Base-by-base conservation (phyloP, 2,797 vertebrate species). In the Sebastes iracundus region DNA sequence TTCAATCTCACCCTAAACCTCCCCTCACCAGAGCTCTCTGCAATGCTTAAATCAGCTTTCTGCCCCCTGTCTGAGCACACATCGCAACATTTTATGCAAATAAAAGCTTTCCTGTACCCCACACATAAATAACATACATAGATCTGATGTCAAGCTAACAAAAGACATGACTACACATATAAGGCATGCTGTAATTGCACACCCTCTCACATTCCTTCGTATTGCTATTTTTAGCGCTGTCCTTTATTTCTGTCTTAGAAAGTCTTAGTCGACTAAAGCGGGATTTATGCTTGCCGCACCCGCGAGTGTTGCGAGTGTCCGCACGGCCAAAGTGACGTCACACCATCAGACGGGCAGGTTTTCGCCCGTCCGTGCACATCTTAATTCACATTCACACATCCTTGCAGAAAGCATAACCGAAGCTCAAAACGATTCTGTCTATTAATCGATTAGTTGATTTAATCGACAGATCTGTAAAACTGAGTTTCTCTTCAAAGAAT, bases 271-370 rank as follows among this genome's bases (percentile, higher is more conserved):
- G 38, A 42, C 38, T 42, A 6, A 42, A 42, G 38, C 14, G 5
- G 0, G 38, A 42, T 16, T 7, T 42, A 42, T 42, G 38, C 14
- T 42, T 2, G 12, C 35, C 0, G 38, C 38, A 42, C 5, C 38
- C 2, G 14, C 14, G 0, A 6, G 13, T 0, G 38, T 42, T 0
- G 38, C 38, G 38, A 42, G 38, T 42, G 38, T 42, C 38, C 38
- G 0, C 14, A 3, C 5, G 38, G 38, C 38, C 38, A 14, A 42
- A 42, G 14, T 42, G 38, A 42, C 14, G 0, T 42, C 38, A 42
- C 38, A 42, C 38, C 38, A 42, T 14, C 38, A 14, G 14, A 42
- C 38, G 35, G 35, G 35, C 35, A 13, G 35, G 35, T 38, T 1
- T 6, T 42, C 38, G 6, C 5, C 14, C 38, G 14, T 42, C 38